Evolutionary conservation across 92 coral and sea anemone species (phyloP), one percentile per base, ranked within the genome.

Genomic region (Paragorgia papillata): DNA sequence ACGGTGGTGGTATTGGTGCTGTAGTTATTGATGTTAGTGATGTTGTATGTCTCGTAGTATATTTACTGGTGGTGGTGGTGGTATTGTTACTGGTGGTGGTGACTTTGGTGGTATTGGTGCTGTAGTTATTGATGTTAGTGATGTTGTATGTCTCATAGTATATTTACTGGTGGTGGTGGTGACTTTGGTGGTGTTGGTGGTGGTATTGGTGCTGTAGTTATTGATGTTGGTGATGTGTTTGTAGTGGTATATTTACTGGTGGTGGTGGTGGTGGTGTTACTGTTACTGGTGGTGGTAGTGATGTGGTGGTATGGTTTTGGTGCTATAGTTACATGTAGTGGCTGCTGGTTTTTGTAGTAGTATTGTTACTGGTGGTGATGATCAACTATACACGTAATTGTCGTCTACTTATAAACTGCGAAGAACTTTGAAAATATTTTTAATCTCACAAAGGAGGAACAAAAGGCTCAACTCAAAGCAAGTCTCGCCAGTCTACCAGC

Each of bases 401-500:
- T n/a, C n/a, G n/a, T n/a, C n/a, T n/a, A n/a, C n/a, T n/a, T n/a
- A n/a, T n/a, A n/a, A n/a, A n/a, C n/a, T n/a, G n/a, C n/a, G n/a
- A n/a, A n/a, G n/a, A n/a, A n/a, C n/a, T 31, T 39, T 24, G 13
- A 17, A 22, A 4, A 3, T 32, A 6, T 50, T 28, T 32, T 34
- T 29, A 49, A 31, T 20, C 30, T 39, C 12, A 17, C 32, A 9
- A 24, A 90, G 97, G 90, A 57, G 51, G 98, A 94, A 63, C 34
- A 86, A 60, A 91, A 91, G 54, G 88, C 87, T 9, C 88, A 88
- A 62, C 85, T 94, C 67, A 86, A 84, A 66, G 98, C 97, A 56
- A 92, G 98, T 25, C 80, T 94, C 29, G 93, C 98, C 20, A 88
- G 83, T 43, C 84, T 94, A 12, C 98, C 98, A 58, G 88, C 90